Evolutionary conservation across 2,888 invertebrate species (phyloP).

Genomic region (Habroteleia sp.): DNA sequence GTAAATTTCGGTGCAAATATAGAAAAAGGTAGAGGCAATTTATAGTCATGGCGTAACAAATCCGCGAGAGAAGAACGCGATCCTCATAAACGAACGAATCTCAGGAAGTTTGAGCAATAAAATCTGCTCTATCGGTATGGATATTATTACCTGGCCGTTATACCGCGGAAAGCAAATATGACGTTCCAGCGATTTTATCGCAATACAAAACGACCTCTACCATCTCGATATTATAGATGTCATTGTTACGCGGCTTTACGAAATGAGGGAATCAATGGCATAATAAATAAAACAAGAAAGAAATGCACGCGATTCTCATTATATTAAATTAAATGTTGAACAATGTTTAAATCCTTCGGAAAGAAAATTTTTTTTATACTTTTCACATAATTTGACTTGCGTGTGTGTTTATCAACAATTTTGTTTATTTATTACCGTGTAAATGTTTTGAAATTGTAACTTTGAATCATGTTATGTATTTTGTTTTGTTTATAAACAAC

Average conservation of each 20-base stretch:
- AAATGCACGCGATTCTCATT: slow-evolving; percentile 6
- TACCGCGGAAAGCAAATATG: slow-evolving; percentile 54
- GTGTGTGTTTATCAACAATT: too few relatives aligned
- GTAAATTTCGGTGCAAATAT: slow-evolving; percentile 43
- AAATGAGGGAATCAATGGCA: slow-evolving; percentile 39
- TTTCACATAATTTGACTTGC: too few relatives aligned
- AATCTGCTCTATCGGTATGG: slow-evolving; percentile 53
- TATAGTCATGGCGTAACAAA: slow-evolving; percentile 45
- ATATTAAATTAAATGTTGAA: too few relatives aligned
- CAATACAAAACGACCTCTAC: slow-evolving; percentile 50
- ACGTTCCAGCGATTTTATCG: slow-evolving; percentile 59
- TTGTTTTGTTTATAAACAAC: too few relatives aligned
- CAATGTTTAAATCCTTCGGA: too few relatives aligned
- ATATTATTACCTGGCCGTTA: slow-evolving; percentile 63
- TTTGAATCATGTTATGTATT: too few relatives aligned
- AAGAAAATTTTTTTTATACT: too few relatives aligned
- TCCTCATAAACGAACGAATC: slow-evolving; percentile 56
- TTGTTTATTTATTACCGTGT: too few relatives aligned
- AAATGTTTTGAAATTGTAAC: too few relatives aligned
- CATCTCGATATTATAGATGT: slow-evolving; percentile 49
- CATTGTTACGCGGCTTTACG: slow-evolving; percentile 42
- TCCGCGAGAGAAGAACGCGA: slow-evolving; percentile 33
- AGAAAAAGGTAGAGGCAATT: slow-evolving; percentile 58
- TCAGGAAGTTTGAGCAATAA: slow-evolving; percentile 56
- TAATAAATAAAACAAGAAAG: slow-evolving; percentile 43